Evolutionary conservation across 2,888 invertebrate species (phyloP), one percentile per base, ranked within the genome.

Genomic region (Apantesis nais): DNA sequence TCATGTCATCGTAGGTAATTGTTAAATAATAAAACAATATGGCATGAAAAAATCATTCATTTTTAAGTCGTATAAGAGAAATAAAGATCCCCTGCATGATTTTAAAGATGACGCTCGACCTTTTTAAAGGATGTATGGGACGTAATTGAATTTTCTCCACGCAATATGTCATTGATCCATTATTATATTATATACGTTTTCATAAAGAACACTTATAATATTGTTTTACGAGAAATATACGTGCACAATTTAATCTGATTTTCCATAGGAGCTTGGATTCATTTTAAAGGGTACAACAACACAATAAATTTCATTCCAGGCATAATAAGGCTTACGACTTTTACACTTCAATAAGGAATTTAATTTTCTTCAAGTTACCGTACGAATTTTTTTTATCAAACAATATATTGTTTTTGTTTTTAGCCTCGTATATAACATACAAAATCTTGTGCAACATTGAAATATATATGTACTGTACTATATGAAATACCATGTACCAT

Each of bases 161-260:
- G 65, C 37, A 55, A 55, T 66, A 66, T 48, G 12, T 37, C 25
- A 55, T 63, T 66, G 52, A 55, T 66, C 52, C 25, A 55, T n/a
- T 55, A 66, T 44, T 19, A 64, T 34, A n/a, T 52, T 48, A 14
- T 29, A 65, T 52, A 52, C 48, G 55, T 52, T 34, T 34, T 66
- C 4, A 37, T 48, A 64, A 48, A 48, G 64, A n/a, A 64, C 48
- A 48, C n/a, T 65, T 65, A 41, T 12, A 4, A 22, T 44, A 44
- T 63, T 41, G 22, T 63, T 44, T 63, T 44, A 44, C 44, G 12
- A 63, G 29, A 19, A 44, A 63, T 63, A 44, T 31, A 63, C 58
- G 58, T 25, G 55, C 29, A 29, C 25, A 55, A 29, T 58, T 29
- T 58, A 58, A 58, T 58, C 7, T 58, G 14, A 58, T 58, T 58